Conservation (phyloP, 2,797 vertebrate genomes). For the Picus viridis region DNA sequence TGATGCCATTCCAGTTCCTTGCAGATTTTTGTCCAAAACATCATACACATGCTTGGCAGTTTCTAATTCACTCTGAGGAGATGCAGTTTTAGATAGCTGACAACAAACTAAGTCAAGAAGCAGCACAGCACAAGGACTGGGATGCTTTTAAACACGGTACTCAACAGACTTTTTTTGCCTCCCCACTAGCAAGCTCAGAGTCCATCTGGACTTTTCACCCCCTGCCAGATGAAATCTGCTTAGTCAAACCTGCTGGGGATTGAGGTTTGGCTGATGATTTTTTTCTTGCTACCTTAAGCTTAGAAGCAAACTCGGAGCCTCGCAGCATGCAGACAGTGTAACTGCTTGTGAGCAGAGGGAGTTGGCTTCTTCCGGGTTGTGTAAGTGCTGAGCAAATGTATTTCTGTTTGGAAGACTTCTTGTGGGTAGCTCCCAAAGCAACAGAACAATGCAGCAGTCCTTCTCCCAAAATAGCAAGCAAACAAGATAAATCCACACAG, state of each 20-base stretch:
- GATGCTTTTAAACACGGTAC: not conserved
- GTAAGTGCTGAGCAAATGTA: not conserved
- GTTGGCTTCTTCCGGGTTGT: not conserved
- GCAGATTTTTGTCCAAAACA: not conserved
- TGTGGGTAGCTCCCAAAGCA: not conserved
- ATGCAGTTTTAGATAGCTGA: not conserved
- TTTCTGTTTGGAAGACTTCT: not conserved
- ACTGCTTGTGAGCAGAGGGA: not conserved
- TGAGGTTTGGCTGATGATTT: not conserved
- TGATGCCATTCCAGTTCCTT: not conserved
- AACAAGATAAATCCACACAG: not conserved
- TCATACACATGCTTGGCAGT: not conserved
- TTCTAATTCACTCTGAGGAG: not conserved
- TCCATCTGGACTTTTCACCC: not conserved
- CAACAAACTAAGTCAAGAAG: conserved; percentile 6
- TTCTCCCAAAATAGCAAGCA: not conserved
- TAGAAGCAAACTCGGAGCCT: not conserved
- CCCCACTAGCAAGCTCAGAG: not conserved
- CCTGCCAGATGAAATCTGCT: not conserved
- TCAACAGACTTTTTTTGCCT: not conserved
- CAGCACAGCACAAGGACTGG: not conserved
- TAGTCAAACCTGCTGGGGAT: not conserved
- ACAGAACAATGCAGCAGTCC: not conserved
- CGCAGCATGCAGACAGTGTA: not conserved
- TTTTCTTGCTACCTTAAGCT: not conserved